These are phyloP conservation scores for Anableps anableps DNA, from an alignment of 2,797 vertebrate genomes.

Conservation along the genomic window DNA sequence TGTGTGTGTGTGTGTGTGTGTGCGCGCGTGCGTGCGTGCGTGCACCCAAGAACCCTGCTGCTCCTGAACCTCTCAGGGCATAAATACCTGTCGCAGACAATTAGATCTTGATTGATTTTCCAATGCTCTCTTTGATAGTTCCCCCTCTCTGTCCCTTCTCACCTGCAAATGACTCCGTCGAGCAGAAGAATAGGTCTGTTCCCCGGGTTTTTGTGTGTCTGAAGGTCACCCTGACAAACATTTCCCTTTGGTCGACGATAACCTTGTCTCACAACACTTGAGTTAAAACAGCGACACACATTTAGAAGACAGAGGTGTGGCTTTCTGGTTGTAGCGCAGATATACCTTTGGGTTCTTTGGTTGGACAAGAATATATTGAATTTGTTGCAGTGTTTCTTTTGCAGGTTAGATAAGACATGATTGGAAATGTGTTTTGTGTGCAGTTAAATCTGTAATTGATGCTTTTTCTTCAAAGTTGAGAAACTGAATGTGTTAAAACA, in stretches of 20 bases:
- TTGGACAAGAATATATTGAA: neutral
- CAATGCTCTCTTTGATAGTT: slow-evolving; percentile 70
- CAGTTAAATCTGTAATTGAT: neutral
- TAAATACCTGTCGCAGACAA: slow-evolving; percentile 83
- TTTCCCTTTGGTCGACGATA: slow-evolving; percentile 31
- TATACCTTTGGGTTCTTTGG: neutral
- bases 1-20: neutral
- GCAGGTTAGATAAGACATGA: neutral
- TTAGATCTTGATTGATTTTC: slow-evolving; percentile 84
- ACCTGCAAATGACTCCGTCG: slow-evolving; percentile 70
- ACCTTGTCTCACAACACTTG: slow-evolving; percentile 53
- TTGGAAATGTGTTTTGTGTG: neutral
- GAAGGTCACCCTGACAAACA: slow-evolving; percentile 61
- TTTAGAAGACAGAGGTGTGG: slow-evolving; percentile 9
- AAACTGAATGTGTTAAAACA: neutral
- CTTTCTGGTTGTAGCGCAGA: slow-evolving; percentile 1
- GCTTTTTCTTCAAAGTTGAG: neutral
- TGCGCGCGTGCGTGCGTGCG: neutral
- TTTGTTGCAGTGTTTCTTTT: slow-evolving; percentile 6
- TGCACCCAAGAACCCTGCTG: slow-evolving; percentile 30
- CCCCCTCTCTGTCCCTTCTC: slow-evolving; percentile 65
- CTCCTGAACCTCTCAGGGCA: slow-evolving; percentile 62
- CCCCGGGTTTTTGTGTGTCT: slow-evolving; percentile 14
- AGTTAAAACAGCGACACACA: slow-evolving; percentile 19
- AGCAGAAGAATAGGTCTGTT: slow-evolving; percentile 64